phyloP scores from a whole-genome alignment of 2,113 vertebrate species.

The Corvus hawaiiensis region DNA sequence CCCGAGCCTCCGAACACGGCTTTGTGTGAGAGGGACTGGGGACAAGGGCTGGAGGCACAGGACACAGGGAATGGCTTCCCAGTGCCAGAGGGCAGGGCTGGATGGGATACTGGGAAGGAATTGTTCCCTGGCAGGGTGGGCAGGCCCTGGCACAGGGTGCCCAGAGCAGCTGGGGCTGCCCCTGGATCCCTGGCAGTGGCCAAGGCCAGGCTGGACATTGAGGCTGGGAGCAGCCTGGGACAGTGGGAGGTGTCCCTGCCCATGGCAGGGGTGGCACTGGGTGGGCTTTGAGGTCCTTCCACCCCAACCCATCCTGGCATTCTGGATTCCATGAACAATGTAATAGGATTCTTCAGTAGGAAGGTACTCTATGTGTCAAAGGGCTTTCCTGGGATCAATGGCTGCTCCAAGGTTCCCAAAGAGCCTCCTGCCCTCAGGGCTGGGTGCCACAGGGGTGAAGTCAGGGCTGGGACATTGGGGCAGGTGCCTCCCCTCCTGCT shows the following conservation, averaged over 20 bases:
- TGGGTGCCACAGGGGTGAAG: neutral
- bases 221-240: neutral
- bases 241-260: neutral
- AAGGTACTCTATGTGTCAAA: neutral
- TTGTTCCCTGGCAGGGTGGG: accelerated
- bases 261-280: neutral
- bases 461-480: neutral
- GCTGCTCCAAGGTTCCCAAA: neutral
- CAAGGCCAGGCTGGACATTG: neutral
- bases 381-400: neutral
- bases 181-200: neutral
- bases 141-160: neutral
- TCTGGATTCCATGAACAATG: neutral
- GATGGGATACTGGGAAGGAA: neutral
- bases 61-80: neutral
- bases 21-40: too few relatives aligned
- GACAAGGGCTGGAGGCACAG: neutral
- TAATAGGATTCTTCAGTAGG: neutral
- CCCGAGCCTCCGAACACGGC: neutral
- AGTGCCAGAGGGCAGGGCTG: neutral
- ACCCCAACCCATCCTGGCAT: neutral
- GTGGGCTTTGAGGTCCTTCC: accelerated
- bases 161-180: neutral
- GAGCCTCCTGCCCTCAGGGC: neutral
- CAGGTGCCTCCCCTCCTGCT: neutral